Evolutionary conservation across 2,888 invertebrate species (phyloP), one percentile per base, ranked within the genome.

Genomic region (Drosophila borborema): DNA sequence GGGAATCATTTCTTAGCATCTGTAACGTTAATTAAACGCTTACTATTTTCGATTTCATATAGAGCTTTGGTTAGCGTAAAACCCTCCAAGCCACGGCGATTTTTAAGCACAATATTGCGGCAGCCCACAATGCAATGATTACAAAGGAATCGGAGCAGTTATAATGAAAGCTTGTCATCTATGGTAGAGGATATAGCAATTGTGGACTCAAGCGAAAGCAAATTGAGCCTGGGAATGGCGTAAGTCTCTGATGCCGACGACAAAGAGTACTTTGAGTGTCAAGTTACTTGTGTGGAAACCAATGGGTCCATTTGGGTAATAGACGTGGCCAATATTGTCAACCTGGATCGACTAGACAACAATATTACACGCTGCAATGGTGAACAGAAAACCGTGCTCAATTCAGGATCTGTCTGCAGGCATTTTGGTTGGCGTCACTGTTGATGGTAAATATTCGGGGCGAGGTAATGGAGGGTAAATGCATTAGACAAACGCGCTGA

Each of bases 281-380:
- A 56, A 16, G 77, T 85, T 9, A 75, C 70, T 0, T 51, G n/a
- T 23, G 36, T 77, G 2, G 70, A 75, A 23, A 16, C 45, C 1
- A 55, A 76, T 1, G 89, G 78, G 1, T 7, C 34, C n/a, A 45
- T 83, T 20, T 85, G 84, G 81, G 63, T 85, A 1, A 5, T 77
- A 8, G 40, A 64, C 10, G 36, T 40, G 6, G 45, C 31, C 12
- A 58, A 73, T 34, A 6, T 31, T 12, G 56, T 69, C 34, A 14
- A 10, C 2, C 23, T 86, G 48, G 53, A 71, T 40, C 43, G 34
- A 0, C 31, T 85, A 0, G 38, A 60, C 3, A 16, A 53, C 0
- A 49, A 31, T 3, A 71, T 83, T 38, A 31, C 34, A 10, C 51
- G 28, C 8, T 31, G 14, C 20, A 18, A n/a, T 68, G 45, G 49